phyloP scores from a whole-genome alignment of 2,888 invertebrate genomes.

The Agonopterix subpropinquella region DNA sequence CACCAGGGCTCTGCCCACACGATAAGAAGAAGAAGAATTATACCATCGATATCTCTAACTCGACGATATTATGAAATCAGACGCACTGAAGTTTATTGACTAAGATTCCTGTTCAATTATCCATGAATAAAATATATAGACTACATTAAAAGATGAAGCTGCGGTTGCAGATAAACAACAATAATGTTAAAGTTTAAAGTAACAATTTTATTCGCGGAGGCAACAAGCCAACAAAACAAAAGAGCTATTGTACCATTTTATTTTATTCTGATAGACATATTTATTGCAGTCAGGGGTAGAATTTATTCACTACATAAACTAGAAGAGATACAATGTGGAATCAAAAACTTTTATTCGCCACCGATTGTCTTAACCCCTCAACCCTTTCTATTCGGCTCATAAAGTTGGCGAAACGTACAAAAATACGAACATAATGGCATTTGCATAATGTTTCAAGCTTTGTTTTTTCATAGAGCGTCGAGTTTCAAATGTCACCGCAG shows the following conservation, averaged over 20 bases:
- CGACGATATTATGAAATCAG: too few species aligned
- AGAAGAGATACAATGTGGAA: slow-evolving; percentile 36
- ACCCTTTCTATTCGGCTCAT: slow-evolving; percentile 70
- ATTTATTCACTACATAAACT: slow-evolving; percentile 37
- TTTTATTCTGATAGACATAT: slow-evolving; percentile 19
- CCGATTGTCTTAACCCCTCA: slow-evolving; percentile 65
- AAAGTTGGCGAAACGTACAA: slow-evolving; percentile 69
- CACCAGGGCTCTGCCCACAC: too few species aligned
- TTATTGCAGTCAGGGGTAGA: slow-evolving; percentile 18
- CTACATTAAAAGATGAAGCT: too few species aligned
- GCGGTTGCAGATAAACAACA: too few species aligned
- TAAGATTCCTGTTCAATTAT: too few species aligned
- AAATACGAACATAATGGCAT: slow-evolving; percentile 73
- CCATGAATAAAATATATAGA: too few species aligned
- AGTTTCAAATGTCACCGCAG: slow-evolving; percentile 73
- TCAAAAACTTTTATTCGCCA: slow-evolving; percentile 54
- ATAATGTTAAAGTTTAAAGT: too few species aligned
- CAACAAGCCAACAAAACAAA: slow-evolving; percentile 12
- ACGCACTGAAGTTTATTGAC: too few species aligned
- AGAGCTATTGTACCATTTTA: slow-evolving; percentile 14
- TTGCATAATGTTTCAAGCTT: slow-evolving; percentile 72
- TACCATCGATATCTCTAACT: too few species aligned
- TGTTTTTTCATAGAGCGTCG: slow-evolving; percentile 70
- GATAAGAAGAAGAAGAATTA: too few species aligned
- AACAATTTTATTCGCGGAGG: neutral